A percentile compares a stretch with the other conserved stretches of the same genome.
Conservation (phyloP, 2,888 invertebrate species). For the Synergus laeviventris region DNA sequence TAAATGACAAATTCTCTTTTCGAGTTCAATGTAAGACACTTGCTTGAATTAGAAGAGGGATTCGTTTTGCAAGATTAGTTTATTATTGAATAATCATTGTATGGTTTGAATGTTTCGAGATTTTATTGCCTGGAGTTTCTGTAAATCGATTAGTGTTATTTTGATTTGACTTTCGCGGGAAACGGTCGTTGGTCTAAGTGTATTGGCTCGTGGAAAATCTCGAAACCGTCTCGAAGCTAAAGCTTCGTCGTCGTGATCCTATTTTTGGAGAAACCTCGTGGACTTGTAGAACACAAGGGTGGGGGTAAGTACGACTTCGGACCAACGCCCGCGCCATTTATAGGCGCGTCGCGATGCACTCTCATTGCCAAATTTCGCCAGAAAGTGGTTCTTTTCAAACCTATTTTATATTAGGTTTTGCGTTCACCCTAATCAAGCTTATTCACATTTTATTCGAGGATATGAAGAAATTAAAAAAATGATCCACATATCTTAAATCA, state of each 20-base stretch:
- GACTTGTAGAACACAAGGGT: constrained; percentile 59
- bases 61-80: not conserved
- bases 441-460: not conserved
- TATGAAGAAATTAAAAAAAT: not conserved
- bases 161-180: constrained; percentile 31
- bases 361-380: constrained; percentile 46
- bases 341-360: constrained; percentile 69
- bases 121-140: not conserved
- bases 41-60: no score
- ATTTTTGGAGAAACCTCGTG: constrained; percentile 73
- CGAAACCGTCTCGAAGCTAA: constrained; percentile 60
- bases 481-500: not conserved
- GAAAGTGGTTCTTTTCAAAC: not conserved
- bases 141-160: not conserved
- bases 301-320: constrained; percentile 66
- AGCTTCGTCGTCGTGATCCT: constrained; percentile 65
- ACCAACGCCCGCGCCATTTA: constrained; percentile 75
- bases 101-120: not conserved
- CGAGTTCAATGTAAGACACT: no score
- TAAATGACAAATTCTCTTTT: not conserved
- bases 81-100: not conserved
- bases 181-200: constrained; percentile 46
- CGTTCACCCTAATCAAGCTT: not conserved
- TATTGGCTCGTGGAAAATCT: constrained; percentile 45
- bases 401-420: not conserved